These are phyloP conservation scores for Brachyhypopomus occidentalis DNA, from an alignment of 2,113 vertebrate species.

Conservation along the genomic window DNA sequence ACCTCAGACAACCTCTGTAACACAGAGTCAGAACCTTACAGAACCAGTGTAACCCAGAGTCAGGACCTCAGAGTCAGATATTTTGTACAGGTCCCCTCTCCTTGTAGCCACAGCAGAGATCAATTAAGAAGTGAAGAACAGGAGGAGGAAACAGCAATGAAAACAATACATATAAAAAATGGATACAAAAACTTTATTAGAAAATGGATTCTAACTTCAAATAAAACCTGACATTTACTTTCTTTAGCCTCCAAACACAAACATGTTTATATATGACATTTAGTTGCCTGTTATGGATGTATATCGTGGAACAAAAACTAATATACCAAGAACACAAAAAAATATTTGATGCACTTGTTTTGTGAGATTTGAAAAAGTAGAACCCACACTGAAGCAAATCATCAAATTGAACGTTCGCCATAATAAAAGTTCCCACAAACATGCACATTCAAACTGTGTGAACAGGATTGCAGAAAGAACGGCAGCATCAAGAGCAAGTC, in stretches of 20 bases:
- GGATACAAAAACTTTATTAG: conserved; percentile 29
- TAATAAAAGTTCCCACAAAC: no score
- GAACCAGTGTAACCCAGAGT: no score
- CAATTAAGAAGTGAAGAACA: not conserved
- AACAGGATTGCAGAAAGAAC: not conserved
- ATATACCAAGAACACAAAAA: no score
- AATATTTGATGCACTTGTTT: not conserved
- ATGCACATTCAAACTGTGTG: not conserved
- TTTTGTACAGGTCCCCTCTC: no score
- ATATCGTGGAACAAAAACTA: no score
- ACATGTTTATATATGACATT: not conserved
- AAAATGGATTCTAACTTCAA: not conserved
- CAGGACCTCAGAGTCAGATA: no score
- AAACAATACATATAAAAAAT: not conserved
- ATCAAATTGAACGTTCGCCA: not conserved
- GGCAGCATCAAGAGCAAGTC: not conserved
- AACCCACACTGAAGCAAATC: not conserved
- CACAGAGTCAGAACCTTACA: no score
- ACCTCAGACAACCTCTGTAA: no score
- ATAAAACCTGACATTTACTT: conserved; percentile 3
- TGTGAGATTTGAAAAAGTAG: conserved; percentile 41
- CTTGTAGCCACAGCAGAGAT: no score
- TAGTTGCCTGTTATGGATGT: no score
- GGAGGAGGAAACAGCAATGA: not conserved
- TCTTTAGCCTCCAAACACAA: not conserved